Conservation (phyloP, 2,797 vertebrate species). For the Taeniopygia guttata region DNA sequence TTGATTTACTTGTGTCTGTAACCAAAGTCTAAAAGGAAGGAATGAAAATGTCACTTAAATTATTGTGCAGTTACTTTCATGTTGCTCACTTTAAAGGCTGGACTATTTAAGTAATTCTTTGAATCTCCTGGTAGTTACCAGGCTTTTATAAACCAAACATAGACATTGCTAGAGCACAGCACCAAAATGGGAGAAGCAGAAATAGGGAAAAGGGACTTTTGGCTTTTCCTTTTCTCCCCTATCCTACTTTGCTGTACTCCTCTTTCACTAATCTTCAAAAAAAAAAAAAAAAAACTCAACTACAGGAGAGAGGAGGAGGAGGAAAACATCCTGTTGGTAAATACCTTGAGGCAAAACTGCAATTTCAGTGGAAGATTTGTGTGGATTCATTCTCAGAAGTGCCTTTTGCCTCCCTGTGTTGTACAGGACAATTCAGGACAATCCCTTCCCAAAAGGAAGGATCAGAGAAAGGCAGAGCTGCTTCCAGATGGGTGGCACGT, state of each 20-base stretch:
- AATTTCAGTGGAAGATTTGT: background rate
- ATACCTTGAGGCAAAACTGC: background rate
- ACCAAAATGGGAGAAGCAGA: background rate
- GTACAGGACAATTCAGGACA: background rate
- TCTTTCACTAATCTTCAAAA: background rate
- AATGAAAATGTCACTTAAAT: background rate
- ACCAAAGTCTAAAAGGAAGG: background rate
- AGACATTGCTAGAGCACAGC: background rate
- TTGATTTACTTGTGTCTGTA: background rate
- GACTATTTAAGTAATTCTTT: background rate
- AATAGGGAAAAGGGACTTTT: background rate
- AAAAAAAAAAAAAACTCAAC: background rate
- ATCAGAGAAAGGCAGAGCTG: background rate
- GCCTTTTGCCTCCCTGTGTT: constrained; percentile 36
- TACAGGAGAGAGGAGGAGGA: background rate
- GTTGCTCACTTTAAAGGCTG: background rate
- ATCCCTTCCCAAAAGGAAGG: background rate
- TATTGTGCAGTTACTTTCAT: background rate
- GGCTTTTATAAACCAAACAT: background rate
- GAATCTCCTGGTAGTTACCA: background rate
- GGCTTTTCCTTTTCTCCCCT: background rate
- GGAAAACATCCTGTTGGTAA: background rate
- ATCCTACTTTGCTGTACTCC: background rate
- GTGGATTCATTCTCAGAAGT: constrained; percentile 21
- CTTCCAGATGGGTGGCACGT: fast-evolving